These are phyloP conservation scores for Rugalucina vietnamica DNA, from an alignment of 2,888 invertebrate species.

Conservation along the genomic window DNA sequence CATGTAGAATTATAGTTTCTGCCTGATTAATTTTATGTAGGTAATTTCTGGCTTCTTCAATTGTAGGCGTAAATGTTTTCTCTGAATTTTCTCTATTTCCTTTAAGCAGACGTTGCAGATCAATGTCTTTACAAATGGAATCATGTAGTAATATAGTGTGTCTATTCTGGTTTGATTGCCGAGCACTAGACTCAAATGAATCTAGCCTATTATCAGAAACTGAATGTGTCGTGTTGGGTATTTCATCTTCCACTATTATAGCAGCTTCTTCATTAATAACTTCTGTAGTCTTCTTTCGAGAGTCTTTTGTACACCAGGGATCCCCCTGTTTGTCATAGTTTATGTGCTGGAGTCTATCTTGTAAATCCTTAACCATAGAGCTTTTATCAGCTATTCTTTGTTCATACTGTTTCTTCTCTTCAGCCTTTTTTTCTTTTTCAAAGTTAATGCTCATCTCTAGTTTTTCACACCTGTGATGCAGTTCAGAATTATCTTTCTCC, in stretches of 20 bases:
- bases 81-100: neutral
- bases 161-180: neutral
- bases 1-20: neutral
- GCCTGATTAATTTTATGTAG: neutral
- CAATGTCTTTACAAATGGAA: neutral
- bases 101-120: neutral
- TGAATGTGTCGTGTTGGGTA: neutral
- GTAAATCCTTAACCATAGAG: neutral
- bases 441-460: neutral
- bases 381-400: neutral
- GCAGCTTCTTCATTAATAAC: too few relatives aligned
- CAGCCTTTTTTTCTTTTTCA: neutral
- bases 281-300: neutral
- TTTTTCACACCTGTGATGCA: neutral
- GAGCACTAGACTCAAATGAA: neutral
- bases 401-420: neutral
- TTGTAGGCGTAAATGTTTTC: neutral
- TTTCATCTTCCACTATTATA: neutral
- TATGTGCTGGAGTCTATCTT: neutral
- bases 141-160: neutral
- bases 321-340: neutral
- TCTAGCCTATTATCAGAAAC: neutral
- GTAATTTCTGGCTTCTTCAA: neutral
- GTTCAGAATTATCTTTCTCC: neutral
- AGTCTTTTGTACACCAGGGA: neutral